A percentile compares a stretch with the other conserved stretches of the same genome.
phyloP scores from a whole-genome alignment of 2,113 vertebrate species.

The Megaceryle maxima region DNA sequence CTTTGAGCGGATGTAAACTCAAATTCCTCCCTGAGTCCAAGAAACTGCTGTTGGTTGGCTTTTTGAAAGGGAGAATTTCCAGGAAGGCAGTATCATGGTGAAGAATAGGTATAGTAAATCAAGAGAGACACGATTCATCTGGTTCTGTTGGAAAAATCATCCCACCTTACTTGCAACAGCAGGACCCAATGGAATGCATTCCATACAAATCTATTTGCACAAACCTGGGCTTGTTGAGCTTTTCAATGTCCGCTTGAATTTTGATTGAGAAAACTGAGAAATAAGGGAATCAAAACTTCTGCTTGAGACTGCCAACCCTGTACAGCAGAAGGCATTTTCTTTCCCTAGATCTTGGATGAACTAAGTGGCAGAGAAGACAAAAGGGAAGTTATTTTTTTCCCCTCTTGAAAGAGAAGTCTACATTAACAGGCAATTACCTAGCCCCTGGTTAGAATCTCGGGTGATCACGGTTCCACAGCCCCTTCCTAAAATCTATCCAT shows the following conservation, averaged over 20 bases:
- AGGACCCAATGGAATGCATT: not conserved
- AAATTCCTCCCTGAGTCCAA: not conserved
- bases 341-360: not conserved
- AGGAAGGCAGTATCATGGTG: not conserved
- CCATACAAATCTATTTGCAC: not conserved
- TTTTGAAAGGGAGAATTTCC: not conserved
- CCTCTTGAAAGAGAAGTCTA: not conserved
- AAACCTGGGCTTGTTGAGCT: not conserved
- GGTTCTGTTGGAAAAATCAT: not conserved
- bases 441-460: not conserved
- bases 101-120: not conserved
- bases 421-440: not conserved
- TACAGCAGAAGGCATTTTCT: accelerated
- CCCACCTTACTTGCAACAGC: not conserved
- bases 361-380: not conserved
- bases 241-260: not conserved
- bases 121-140: not conserved
- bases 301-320: not conserved
- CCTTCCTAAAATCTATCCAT: not conserved
- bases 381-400: not conserved
- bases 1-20: not conserved
- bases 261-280: not conserved
- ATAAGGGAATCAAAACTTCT: not conserved
- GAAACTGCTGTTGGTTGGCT: not conserved
- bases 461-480: not conserved